phyloP scores from a whole-genome alignment of 2,113 vertebrate species.

The Microcebus jonahi region DNA sequence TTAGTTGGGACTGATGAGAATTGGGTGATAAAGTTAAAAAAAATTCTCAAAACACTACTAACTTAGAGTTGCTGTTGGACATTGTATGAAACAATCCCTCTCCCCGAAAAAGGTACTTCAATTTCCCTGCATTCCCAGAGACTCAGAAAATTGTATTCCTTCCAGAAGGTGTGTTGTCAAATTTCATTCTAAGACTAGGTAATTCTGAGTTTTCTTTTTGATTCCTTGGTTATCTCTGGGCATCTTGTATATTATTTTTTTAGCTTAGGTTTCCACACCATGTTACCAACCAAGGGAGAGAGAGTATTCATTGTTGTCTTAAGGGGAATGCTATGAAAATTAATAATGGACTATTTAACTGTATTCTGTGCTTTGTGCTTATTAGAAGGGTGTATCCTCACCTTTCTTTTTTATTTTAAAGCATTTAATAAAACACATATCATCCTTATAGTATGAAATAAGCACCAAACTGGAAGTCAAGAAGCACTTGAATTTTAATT shows the following conservation, averaged over 20 bases:
- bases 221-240: not conserved
- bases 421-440: not conserved
- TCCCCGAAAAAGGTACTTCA: not conserved
- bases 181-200: not conserved
- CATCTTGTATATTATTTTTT: not conserved
- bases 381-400: not conserved
- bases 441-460: not conserved
- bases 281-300: not conserved
- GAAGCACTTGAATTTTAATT: constrained; percentile 63
- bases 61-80: not conserved
- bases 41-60: constrained; percentile 28
- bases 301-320: not conserved
- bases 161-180: not conserved
- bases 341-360: not conserved
- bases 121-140: not conserved
- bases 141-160: not conserved
- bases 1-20: constrained; percentile 69
- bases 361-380: not conserved
- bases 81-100: not conserved
- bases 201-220: not conserved
- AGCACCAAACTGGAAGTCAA: not conserved
- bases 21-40: constrained; percentile 58
- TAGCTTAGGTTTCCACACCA: not conserved
- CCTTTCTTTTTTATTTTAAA: not conserved
- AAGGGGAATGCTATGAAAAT: not conserved